phyloP scores from a whole-genome alignment of 2,888 invertebrate genomes.

The Chaitophorus viminalis region DNA sequence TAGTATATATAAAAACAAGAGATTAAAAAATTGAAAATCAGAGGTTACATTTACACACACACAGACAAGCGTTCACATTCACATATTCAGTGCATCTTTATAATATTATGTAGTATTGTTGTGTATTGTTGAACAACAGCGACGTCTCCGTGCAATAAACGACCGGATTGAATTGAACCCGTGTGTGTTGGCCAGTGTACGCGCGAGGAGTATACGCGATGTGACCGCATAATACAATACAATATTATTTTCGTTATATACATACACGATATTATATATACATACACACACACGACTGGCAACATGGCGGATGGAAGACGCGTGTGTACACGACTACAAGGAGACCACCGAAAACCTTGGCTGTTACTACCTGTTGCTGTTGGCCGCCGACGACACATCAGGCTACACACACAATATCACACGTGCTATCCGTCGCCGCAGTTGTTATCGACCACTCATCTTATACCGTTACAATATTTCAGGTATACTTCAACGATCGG shows the following conservation, averaged over 20 bases:
- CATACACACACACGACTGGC: not conserved
- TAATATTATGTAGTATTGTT: not conserved
- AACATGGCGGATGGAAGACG: conserved; percentile 58
- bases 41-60: not conserved
- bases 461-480: not conserved
- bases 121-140: conserved; percentile 22
- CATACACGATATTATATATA: not conserved
- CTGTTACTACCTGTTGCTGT: conserved; percentile 25
- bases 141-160: conserved; percentile 38
- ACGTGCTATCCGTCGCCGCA: conserved; percentile 43
- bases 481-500: not conserved
- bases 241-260: conserved; percentile 25
- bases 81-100: not conserved
- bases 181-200: not conserved
- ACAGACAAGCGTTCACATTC: not conserved
- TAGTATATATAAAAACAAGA: conserved; percentile 22
- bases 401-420: conserved; percentile 21
- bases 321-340: conserved; percentile 12
- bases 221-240: conserved; percentile 51
- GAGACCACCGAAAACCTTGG: conserved; percentile 45
- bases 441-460: not conserved
- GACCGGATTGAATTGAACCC: conserved; percentile 54
- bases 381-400: conserved; percentile 20
- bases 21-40: conserved; percentile 38
- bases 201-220: not conserved